Evolutionary conservation across 1,140 invertebrate species (phyloP).

Genomic region (Sarcophaga peregrina): DNA sequence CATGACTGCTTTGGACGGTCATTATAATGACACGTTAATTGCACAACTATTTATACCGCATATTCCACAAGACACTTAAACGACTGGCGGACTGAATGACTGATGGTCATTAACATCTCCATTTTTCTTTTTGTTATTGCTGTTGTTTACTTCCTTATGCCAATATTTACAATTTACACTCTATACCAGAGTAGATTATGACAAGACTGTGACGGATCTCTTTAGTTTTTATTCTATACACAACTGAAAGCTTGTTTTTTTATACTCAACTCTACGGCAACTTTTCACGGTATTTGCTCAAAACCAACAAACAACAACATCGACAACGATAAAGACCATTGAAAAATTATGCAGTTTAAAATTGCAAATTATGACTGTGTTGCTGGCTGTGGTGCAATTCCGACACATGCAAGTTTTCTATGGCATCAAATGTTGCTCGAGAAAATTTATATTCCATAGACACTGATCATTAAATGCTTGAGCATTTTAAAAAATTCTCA

Average conservation of each 20-base stretch:
- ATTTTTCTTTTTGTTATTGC: background rate
- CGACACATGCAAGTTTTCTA: background rate
- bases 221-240: background rate
- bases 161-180: slow-evolving; percentile 7
- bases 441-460: no score
- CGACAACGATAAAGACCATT: background rate
- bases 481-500: background rate
- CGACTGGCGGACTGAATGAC: no score
- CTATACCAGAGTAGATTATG: background rate
- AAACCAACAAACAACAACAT: background rate
- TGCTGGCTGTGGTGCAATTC: background rate
- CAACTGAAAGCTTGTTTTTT: no score
- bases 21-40: no score
- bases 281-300: background rate
- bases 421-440: background rate
- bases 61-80: no score
- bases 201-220: background rate
- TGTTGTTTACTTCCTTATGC: slow-evolving; percentile 1
- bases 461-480: background rate
- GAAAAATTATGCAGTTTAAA: slow-evolving; percentile 5
- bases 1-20: no score
- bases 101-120: background rate
- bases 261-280: background rate
- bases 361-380: background rate
- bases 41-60: no score